Percentiles rank a stretch among this genome's conserved stretches.
These are phyloP conservation scores for Eilema depressum DNA, from an alignment of 2,888 invertebrate genomes.

Conservation along the genomic window DNA sequence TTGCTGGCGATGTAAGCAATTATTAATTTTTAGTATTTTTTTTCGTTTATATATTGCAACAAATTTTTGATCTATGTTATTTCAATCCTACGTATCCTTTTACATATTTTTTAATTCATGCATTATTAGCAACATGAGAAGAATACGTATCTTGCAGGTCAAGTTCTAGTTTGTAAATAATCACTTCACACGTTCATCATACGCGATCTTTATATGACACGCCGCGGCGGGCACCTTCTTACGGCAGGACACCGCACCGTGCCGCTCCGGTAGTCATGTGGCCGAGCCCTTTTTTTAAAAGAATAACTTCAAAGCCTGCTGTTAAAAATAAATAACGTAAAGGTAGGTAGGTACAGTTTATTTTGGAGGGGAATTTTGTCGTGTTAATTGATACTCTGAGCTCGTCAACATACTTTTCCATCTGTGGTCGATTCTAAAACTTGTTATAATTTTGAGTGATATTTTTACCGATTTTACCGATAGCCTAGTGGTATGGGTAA, in stretches of 20 bases:
- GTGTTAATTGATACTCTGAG: conserved; percentile 2
- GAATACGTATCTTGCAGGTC: too few relatives aligned
- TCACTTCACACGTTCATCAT: neutral
- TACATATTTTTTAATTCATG: too few relatives aligned
- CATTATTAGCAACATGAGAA: neutral
- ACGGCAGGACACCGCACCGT: neutral
- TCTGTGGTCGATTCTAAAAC: neutral
- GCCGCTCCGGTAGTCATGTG: neutral
- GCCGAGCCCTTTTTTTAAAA: conserved; percentile 3
- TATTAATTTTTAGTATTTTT: too few relatives aligned
- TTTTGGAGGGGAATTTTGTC: conserved; percentile 11
- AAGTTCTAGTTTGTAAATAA: neutral
- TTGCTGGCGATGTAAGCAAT: too few relatives aligned
- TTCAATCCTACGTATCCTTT: too few relatives aligned
- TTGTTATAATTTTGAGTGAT: neutral
- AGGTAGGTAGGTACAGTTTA: neutral
- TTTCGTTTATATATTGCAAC: too few relatives aligned
- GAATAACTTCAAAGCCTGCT: neutral
- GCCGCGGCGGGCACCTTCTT: neutral
- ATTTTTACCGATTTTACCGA: too few relatives aligned
- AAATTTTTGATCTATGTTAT: too few relatives aligned
- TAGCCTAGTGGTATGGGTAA: too few relatives aligned
- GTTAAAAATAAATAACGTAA: conserved; percentile 12
- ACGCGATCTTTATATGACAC: neutral
- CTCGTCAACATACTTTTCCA: neutral